A percentile compares a stretch with the other conserved stretches of the same genome.
These are phyloP conservation scores for Acrocyrtus sp. DNA, from an alignment of 2,888 invertebrate genomes.

Conservation along the genomic window DNA sequence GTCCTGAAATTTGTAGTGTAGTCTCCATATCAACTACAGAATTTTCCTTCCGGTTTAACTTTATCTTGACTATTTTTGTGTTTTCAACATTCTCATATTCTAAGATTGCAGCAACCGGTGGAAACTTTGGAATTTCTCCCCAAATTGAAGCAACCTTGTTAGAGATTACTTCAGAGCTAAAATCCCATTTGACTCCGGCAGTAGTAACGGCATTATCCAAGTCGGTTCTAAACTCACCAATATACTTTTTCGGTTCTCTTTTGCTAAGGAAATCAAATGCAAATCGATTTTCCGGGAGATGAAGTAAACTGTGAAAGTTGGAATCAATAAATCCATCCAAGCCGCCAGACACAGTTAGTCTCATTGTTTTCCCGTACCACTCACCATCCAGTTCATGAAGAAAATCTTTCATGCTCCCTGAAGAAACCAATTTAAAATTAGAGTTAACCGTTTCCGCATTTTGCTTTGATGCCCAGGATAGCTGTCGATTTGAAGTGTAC, in stretches of 20 bases:
- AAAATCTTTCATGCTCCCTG: constrained; percentile 31
- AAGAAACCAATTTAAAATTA: neutral
- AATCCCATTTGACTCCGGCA: constrained; percentile 38
- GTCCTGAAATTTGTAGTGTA: constrained; percentile 12
- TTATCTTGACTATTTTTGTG: constrained; percentile 10
- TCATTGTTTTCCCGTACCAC: constrained; percentile 15
- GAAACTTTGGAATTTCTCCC: constrained; percentile 27
- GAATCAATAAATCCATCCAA: constrained; percentile 32
- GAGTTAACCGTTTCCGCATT: neutral
- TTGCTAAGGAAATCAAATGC: constrained; percentile 34
- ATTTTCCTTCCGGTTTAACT: constrained; percentile 2
- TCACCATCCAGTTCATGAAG: constrained; percentile 30
- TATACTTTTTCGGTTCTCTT: constrained; percentile 23
- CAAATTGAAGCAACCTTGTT: constrained; percentile 18
- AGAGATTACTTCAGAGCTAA: neutral
- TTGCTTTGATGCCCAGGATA: constrained; percentile 19
- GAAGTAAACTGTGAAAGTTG: constrained; percentile 29
- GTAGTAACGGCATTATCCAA: constrained; percentile 23
- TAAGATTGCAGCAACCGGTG: neutral
- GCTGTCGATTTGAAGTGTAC: neutral
- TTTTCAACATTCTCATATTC: neutral
- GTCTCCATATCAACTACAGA: constrained; percentile 24
- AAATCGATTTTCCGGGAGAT: constrained; percentile 27
- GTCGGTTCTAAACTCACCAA: constrained; percentile 35
- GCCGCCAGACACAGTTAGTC: constrained; percentile 27